Base-by-base conservation (phyloP, 2,888 invertebrate genomes). In the Thysanoteuthis rhombus region DNA sequence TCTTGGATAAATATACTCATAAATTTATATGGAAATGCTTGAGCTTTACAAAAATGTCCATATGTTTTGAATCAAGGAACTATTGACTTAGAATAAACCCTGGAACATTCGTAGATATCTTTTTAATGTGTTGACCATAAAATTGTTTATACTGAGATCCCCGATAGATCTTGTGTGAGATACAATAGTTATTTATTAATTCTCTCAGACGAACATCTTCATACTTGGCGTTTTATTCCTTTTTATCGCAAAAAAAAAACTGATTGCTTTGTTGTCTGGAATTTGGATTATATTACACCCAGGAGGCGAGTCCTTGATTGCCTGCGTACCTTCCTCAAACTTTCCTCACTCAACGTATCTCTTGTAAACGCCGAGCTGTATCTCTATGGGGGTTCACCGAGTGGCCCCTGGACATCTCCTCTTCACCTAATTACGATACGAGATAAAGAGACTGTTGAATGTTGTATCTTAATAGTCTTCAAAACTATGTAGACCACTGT, bases 331-430 rank as follows among this genome's bases (percentile, higher is more conserved):
- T 75, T 75, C 75, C 75, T 16, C n/a, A 36, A 75, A 75, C 75
- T 36, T 75, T 36, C 75, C n/a, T n/a, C 75, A 16, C 75, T 75
- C 75, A 12, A 2, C n/a, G 12, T 75, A 75, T 75, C n/a, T 75
- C 75, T 1, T 36, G 75, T 36, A 75, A 75, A 75, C 75, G 36
- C 75, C 0, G 75, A 36, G 12, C 75, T 1, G n/a, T 75, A n/a
- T 75, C 75, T 16, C 75, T n/a, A 75, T 16, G 12, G 75, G n/a
- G 75, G n/a, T 75, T n/a, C 75, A 75, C 75, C 4, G n/a, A n/a
- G n/a, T 75, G 75, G 75, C n/a, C n/a, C n/a, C 75, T n/a, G 75
- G n/a, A 75, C 75, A 75, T 75, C 75, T n/a, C 75, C 75, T 75
- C 75, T 75, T 75, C n/a, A 75, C 75, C 75, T 75, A 75, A 75